A percentile compares a stretch with the other conserved stretches of the same genome.
These are phyloP conservation scores for Eupithecia exiguata DNA, from an alignment of 2,888 invertebrate species.

Conservation along the genomic window DNA sequence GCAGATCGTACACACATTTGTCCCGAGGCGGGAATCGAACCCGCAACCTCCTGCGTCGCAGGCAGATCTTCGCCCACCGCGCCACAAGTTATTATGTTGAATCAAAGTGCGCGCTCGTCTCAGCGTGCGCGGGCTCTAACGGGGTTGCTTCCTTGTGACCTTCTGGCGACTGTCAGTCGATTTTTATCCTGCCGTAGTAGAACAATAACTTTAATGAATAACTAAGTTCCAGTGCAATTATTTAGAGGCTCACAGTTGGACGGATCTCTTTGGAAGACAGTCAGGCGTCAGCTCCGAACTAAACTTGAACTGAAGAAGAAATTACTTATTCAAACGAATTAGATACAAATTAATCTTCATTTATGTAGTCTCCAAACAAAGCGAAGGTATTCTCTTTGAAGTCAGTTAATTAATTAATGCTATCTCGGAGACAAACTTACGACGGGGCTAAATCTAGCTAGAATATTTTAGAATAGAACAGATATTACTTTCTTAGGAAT, in stretches of 20 bases:
- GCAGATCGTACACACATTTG: too few species aligned
- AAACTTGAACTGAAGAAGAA: slow-evolving; percentile 33
- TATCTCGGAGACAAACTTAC: not conserved
- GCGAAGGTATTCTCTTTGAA: slow-evolving; percentile 18
- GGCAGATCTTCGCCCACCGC: too few species aligned
- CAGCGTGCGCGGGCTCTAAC: too few species aligned
- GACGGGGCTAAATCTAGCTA: not conserved
- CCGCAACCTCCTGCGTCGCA: too few species aligned
- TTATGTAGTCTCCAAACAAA: slow-evolving; percentile 8
- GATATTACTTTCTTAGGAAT: not conserved
- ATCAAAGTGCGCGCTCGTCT: too few species aligned
- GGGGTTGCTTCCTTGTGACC: too few species aligned
- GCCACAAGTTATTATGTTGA: too few species aligned
- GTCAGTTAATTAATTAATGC: slow-evolving; percentile 4
- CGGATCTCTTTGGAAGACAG: not conserved
- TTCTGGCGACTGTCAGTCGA: too few species aligned
- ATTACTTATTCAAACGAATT: slow-evolving; percentile 31
- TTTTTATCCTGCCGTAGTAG: too few species aligned
- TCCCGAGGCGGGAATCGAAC: too few species aligned
- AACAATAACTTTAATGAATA: not conserved
- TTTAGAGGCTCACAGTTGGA: not conserved
- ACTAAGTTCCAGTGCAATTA: not conserved
- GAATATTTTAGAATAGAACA: not conserved
- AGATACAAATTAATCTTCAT: slow-evolving; percentile 33
- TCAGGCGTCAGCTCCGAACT: not conserved